A percentile compares a stretch with the other conserved stretches of the same genome.
Conservation (phyloP, 2,113 vertebrate species). For the Oncorhynchus clarkii region DNA sequence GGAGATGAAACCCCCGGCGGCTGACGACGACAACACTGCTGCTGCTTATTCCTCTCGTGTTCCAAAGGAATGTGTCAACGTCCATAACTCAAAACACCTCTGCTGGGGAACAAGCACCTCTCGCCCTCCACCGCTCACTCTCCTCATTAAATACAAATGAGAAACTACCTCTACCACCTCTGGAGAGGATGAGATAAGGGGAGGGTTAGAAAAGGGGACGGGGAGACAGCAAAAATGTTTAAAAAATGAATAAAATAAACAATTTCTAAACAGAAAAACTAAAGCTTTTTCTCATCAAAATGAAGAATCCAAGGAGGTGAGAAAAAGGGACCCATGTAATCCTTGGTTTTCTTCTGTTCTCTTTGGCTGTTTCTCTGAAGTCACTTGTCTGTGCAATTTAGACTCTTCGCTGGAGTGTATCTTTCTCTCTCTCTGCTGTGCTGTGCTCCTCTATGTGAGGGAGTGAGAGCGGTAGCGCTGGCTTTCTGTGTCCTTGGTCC, state of each 20-base stretch:
- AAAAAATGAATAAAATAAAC: slow-evolving; percentile 39
- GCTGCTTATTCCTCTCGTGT: slow-evolving; percentile 74
- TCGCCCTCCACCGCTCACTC: slow-evolving; percentile 49
- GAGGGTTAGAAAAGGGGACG: not conserved
- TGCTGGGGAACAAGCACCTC: slow-evolving; percentile 52
- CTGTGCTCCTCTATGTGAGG: slow-evolving; percentile 50
- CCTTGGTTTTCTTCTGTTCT: slow-evolving; percentile 45
- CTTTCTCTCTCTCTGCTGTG: slow-evolving; percentile 3
- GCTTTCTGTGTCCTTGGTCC: slow-evolving; percentile 51
- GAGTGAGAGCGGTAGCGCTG: slow-evolving; percentile 27
- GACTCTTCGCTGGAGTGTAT: slow-evolving; percentile 53
- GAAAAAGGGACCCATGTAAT: slow-evolving; percentile 50
- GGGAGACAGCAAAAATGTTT: slow-evolving; percentile 46
- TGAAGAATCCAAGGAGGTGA: slow-evolving; percentile 41
- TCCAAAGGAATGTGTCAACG: slow-evolving; percentile 84
- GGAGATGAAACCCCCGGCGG: not conserved
- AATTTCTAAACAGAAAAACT: not conserved
- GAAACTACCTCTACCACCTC: not conserved
- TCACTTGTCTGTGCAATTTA: slow-evolving; percentile 60
- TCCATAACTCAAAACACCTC: slow-evolving; percentile 85
- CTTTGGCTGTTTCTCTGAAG: slow-evolving; percentile 57
- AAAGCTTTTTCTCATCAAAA: slow-evolving; percentile 46
- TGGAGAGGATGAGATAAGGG: slow-evolving; percentile 16
- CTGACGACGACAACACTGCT: slow-evolving; percentile 1
- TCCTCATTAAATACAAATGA: not conserved